Percentiles rank a stretch among this genome's conserved stretches.
phyloP scores from a whole-genome alignment of 2,888 invertebrate species.

The Coleophora deauratella region DNA sequence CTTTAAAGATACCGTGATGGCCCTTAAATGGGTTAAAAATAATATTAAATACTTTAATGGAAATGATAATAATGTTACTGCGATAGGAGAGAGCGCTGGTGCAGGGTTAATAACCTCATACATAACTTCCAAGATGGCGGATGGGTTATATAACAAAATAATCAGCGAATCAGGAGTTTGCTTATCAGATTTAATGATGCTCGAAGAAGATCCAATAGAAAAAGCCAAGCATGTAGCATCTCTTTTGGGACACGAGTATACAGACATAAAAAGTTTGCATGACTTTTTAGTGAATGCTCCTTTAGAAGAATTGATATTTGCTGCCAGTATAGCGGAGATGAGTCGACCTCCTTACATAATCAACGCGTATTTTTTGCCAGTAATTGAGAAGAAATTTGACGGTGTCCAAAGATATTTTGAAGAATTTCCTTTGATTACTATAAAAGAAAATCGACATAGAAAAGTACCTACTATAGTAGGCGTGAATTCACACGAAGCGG shows the following conservation, averaged over 20 bases:
- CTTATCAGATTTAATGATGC: constrained; percentile 41
- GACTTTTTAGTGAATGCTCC: constrained; percentile 34
- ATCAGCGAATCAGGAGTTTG: constrained; percentile 47
- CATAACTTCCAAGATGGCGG: constrained; percentile 41
- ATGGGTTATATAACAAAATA: constrained; percentile 42
- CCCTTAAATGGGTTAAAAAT: constrained; percentile 49
- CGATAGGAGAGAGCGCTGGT: constrained; percentile 58
- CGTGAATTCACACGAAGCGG: constrained; percentile 43
- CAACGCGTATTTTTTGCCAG: constrained; percentile 39
- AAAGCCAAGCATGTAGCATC: constrained; percentile 37
- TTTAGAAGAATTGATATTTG: constrained; percentile 41
- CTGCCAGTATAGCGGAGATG: constrained; percentile 32
- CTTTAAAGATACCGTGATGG: constrained; percentile 48
- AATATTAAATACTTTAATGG: constrained; percentile 53
- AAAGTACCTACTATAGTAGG: constrained; percentile 42
- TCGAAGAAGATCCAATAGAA: constrained; percentile 38
- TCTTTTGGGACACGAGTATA: constrained; percentile 34
- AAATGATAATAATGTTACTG: constrained; percentile 41
- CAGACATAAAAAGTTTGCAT: constrained; percentile 27
- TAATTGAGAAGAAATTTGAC: constrained; percentile 44
- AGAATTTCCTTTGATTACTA: constrained; percentile 33
- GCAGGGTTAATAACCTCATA: constrained; percentile 34
- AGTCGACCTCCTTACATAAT: constrained; percentile 27
- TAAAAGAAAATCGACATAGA: constrained; percentile 30
- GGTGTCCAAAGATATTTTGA: constrained; percentile 38